Conservation (phyloP, 2,797 vertebrate genomes). For the Scarus forsteni region DNA sequence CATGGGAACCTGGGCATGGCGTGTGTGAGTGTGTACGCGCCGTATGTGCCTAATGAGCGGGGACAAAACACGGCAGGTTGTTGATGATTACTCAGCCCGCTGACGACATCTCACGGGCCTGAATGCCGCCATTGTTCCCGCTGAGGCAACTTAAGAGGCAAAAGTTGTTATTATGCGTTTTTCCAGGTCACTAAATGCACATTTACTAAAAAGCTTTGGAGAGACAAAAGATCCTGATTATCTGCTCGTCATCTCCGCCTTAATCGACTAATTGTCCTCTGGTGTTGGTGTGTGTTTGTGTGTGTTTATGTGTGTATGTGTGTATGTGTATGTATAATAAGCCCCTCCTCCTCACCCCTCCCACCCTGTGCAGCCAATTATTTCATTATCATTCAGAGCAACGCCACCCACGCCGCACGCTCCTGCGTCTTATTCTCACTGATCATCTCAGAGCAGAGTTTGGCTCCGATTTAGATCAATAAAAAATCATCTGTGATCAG, state of each 20-base stretch:
- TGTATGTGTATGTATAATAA: conserved; percentile 2
- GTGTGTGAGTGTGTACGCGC: conserved; percentile 8
- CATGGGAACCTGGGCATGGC: conserved; percentile 21
- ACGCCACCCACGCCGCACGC: conserved; percentile 25
- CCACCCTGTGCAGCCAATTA: conserved; percentile 62
- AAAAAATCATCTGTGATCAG: not conserved
- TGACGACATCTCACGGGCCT: conserved; percentile 39
- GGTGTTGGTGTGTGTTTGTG: conserved; percentile 34
- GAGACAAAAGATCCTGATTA: conserved; percentile 48
- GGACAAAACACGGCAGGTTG: conserved; percentile 42
- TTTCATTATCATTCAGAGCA: conserved; percentile 53
- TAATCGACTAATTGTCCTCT: conserved; percentile 51
- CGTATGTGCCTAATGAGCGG: conserved; percentile 32
- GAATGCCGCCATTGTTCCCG: conserved; percentile 72
- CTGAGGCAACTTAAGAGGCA: conserved; percentile 58
- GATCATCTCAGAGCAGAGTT: not conserved
- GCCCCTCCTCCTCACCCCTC: conserved; percentile 16
- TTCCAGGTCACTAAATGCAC: conserved; percentile 77
- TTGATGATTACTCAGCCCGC: conserved; percentile 30
- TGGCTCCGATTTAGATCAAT: no score
- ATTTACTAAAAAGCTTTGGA: conserved; percentile 51
- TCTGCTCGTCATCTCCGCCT: conserved; percentile 28
- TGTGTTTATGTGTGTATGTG: not conserved
- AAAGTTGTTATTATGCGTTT: conserved; percentile 76
- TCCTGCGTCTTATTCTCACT: not conserved